A percentile compares a stretch with the other conserved stretches of the same genome.
phyloP scores from a whole-genome alignment of 2,113 vertebrate species.

The Lasiurus cinereus region DNA sequence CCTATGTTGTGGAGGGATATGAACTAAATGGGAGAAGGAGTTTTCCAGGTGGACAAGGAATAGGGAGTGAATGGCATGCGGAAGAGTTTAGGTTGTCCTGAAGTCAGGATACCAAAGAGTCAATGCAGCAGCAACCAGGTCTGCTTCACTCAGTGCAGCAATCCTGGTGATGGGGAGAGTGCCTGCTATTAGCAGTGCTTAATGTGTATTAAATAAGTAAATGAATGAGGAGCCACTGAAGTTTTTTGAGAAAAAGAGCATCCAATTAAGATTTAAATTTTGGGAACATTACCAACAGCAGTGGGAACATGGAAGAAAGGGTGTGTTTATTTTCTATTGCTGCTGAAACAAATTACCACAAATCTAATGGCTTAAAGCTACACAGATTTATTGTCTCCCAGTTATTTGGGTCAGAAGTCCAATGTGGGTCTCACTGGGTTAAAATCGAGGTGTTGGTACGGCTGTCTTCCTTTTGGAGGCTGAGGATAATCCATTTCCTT shows the following conservation, averaged over 20 bases:
- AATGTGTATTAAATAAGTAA: neutral
- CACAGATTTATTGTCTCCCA: neutral
- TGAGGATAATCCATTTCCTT: neutral
- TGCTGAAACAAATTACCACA: neutral
- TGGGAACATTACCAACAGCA: neutral
- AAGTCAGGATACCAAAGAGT: neutral
- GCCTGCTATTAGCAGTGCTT: neutral
- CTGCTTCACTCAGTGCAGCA: neutral
- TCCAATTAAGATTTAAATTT: neutral
- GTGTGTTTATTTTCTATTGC: neutral
- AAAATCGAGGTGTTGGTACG: neutral
- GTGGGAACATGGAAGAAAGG: neutral
- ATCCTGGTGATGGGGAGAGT: neutral
- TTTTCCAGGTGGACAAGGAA: neutral
- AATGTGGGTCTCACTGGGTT: neutral
- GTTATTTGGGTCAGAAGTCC: neutral
- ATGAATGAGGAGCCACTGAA: neutral
- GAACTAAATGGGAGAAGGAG: neutral
- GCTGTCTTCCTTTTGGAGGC: neutral
- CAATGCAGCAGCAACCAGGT: rapidly evolving
- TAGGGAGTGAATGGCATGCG: neutral
- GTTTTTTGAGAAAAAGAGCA: neutral
- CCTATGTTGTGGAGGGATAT: neutral
- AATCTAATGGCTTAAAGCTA: neutral
- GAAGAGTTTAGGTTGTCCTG: too few species aligned